A percentile compares a stretch with the other conserved stretches of the same genome.
Conservation (phyloP, 2,888 invertebrate species). For the Didymodactylos carnosus region DNA sequence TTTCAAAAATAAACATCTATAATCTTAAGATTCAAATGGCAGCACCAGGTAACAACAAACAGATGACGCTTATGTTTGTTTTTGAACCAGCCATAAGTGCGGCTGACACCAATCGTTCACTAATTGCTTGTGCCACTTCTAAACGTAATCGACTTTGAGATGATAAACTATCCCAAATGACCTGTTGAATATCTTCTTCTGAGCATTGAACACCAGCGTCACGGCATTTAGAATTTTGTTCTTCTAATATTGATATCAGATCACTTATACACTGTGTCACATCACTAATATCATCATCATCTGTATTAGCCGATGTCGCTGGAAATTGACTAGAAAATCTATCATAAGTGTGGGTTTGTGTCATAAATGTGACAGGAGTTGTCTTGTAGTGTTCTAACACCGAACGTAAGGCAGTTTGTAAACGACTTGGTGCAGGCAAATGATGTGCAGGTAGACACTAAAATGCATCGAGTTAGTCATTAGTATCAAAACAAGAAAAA, state of each 20-base stretch:
- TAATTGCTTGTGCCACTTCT: neutral
- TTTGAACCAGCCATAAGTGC: neutral
- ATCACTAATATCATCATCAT: neutral
- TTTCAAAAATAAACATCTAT: neutral
- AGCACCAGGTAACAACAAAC: slow-evolving; percentile 8
- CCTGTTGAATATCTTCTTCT: neutral
- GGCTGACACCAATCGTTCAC: neutral
- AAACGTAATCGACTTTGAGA: neutral
- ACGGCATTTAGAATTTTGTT: neutral
- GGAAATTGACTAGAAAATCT: too few relatives aligned
- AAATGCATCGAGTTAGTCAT: neutral
- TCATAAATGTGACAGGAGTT: neutral
- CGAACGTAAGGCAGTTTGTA: neutral
- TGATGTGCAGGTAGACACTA: neutral
- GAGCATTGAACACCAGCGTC: neutral
- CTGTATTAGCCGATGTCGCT: too few relatives aligned
- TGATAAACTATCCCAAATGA: neutral
- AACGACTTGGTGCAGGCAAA: neutral
- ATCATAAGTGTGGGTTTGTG: neutral
- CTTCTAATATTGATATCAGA: neutral
- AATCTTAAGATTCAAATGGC: too few relatives aligned
- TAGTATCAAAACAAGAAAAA: neutral
- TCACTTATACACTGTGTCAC: neutral
- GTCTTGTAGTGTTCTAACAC: neutral
- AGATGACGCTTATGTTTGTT: slow-evolving; percentile 2